Base-by-base conservation (phyloP, 2,888 invertebrate species). In the Phorcus lineatus region DNA sequence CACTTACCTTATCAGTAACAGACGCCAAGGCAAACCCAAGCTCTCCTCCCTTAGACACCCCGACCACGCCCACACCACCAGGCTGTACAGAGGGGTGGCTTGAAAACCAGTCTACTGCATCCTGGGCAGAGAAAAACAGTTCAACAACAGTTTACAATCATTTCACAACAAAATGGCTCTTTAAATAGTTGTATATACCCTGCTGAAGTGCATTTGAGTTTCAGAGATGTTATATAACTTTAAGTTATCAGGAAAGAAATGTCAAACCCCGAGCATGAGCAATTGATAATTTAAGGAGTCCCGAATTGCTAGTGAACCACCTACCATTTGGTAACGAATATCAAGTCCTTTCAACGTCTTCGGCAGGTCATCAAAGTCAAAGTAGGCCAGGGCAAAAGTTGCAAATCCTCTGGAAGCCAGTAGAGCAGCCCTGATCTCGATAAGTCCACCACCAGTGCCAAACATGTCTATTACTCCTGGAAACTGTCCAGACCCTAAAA, bases 321-420 rank as follows among this genome's bases (percentile, higher is more conserved):
- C 36, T 4, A 36, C 36, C 36, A 36, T 36, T 7, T 4, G 7
- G 36, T 36, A 36, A 36, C 36, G 36, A 36, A 36, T 36, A 36
- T 36, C 36, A 36, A 36, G 36, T 36, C 36, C 36, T 36, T 36
- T 80, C 4, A 83, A 11, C 22, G 36, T 36, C 19, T 80, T 52
- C 0, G 88, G 85, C 22, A 88, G 78, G 52, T 86, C 88, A 36
- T 28, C 54, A 36, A 31, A 77, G 3, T 19, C n/a, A 36, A 77
- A 77, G 57, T 57, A 77, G 36, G 57, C 31, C 28, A 77, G 19
- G 11, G 55, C 55, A 16, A 77, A 53, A 9, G 36, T 19, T 17
- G 62, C 36, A 55, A 77, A 77, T 7, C 77, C 77, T 28, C 62
- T 55, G 19, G 36, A 55, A 6, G 77, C 77, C 7, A 77, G 31